phyloP scores from a whole-genome alignment of 2,113 vertebrate genomes.

The Butastur rufipennis region DNA sequence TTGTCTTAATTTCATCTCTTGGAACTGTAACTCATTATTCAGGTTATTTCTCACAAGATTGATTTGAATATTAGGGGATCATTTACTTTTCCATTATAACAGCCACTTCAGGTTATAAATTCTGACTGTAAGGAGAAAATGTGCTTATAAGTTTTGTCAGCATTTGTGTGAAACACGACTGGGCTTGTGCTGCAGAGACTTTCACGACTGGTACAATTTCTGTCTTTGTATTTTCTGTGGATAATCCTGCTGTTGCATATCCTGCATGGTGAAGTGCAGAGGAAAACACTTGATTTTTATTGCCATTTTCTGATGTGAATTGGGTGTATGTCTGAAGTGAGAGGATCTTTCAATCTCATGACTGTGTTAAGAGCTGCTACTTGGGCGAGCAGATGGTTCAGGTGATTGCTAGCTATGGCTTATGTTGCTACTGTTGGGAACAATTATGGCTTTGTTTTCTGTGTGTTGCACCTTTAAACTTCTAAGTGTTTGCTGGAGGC shows the following conservation, averaged over 20 bases:
- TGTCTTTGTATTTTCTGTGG: not conserved
- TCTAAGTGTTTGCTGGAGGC: not conserved
- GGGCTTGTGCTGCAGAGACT: not conserved
- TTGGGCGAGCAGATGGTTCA: not conserved
- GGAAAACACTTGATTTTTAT: not conserved
- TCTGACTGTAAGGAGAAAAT: constrained; percentile 60
- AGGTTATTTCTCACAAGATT: constrained; percentile 72
- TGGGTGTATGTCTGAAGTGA: not conserved
- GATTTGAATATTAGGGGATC: constrained; percentile 68
- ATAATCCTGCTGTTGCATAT: not conserved
- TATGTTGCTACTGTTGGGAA: not conserved
- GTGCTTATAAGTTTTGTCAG: constrained; percentile 52
- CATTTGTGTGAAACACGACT: constrained; percentile 27
- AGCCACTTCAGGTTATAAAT: constrained; percentile 65
- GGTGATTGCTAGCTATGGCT: not conserved
- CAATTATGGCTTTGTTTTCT: not conserved
- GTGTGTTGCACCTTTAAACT: not conserved
- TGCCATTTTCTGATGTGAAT: not conserved
- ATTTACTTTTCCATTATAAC: constrained; percentile 70
- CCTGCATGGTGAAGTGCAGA: not conserved
- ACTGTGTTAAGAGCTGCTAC: not conserved
- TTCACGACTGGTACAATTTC: not conserved
- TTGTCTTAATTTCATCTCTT: constrained; percentile 68
- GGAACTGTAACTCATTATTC: constrained; percentile 69
- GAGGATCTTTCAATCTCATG: not conserved